Base-by-base conservation (phyloP, 2,888 invertebrate genomes). In the Neoascia interrupta region DNA sequence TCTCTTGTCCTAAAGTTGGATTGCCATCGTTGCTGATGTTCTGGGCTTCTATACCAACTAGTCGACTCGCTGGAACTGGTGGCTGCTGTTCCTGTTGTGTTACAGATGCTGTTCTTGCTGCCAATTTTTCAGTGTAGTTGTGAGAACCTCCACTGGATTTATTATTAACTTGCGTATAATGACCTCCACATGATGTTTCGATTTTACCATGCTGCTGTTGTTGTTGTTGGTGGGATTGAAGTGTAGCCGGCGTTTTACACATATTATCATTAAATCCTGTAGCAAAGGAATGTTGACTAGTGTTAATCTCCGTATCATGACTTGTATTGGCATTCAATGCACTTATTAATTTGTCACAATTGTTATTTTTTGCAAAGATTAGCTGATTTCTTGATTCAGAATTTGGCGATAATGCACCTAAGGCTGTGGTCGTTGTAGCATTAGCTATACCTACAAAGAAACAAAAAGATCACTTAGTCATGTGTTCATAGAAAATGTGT, bases 151-250 rank as follows among this genome's bases (percentile, higher is more conserved):
- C 72, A 68, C 72, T 61, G 43, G 79, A 43, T 72, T 72, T 79
- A 73, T 73, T 73, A 79, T 72, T 66, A 73, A 60, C 66, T 56
- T 73, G 73, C 73, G 79, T 73, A 61, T 79, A 73, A 66, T 79
- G 79, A 79, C 73, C 79, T 79, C 79, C 79, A 56, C 43, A 60
- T 36, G 49, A 39, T 39, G 54, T 61, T 49, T 79, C 79, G 11
- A 47, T 47, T 66, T 66, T 61, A 19, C 16, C 49, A 49, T 54
- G 49, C 36, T 74, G 54, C 21, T 56, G 37, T 26, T 51, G 26
- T 1, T 26, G 26, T 1, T 26, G 26, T 5, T 26, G 26, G 26
- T 26, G 26, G 26, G 5, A 36, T 41, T 41, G 63, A 45, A 61
- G 5, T 37, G 61, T 43, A 56, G 64, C 66, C 79, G 79, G 79